These are phyloP conservation scores for Pammene fasciana DNA, from an alignment of 2,888 invertebrate species.

Conservation along the genomic window DNA sequence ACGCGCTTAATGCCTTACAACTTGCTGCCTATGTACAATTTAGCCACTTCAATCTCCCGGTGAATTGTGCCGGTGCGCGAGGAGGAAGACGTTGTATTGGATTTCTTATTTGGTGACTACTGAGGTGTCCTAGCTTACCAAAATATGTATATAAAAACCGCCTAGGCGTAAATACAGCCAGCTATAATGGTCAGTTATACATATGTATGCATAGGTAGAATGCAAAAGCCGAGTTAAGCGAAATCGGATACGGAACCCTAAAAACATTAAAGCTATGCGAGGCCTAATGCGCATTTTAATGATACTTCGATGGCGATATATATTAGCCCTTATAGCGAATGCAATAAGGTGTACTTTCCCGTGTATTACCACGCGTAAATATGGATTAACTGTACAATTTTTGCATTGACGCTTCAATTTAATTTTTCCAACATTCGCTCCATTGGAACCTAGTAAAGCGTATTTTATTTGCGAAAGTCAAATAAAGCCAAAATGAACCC, in stretches of 20 bases:
- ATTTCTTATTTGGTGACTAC: too few relatives aligned
- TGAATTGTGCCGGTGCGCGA: too few relatives aligned
- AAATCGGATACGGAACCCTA: not conserved
- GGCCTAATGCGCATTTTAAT: not conserved
- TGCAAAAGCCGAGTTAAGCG: not conserved
- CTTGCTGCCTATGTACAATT: too few relatives aligned
- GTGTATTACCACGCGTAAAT: not conserved
- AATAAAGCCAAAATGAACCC: constrained; percentile 23
- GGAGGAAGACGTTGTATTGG: too few relatives aligned
- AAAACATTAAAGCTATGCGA: not conserved
- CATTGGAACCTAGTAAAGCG: constrained; percentile 8
- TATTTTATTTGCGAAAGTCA: constrained; percentile 25
- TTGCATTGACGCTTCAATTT: constrained; percentile 10
- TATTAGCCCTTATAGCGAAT: not conserved
- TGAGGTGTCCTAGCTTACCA: too few relatives aligned
- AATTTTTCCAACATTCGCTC: constrained; percentile 11
- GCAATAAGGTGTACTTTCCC: not conserved
- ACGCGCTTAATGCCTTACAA: too few relatives aligned
- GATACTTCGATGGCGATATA: not conserved
- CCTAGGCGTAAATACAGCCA: too few relatives aligned
- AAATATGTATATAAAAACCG: too few relatives aligned
- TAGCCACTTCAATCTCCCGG: too few relatives aligned
- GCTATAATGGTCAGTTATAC: too few relatives aligned
- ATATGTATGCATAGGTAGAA: not conserved
- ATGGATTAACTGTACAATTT: not conserved